Evolutionary conservation across 2,888 invertebrate species (phyloP).

Genomic region (Acanthococcus lagerstroemiae): DNA sequence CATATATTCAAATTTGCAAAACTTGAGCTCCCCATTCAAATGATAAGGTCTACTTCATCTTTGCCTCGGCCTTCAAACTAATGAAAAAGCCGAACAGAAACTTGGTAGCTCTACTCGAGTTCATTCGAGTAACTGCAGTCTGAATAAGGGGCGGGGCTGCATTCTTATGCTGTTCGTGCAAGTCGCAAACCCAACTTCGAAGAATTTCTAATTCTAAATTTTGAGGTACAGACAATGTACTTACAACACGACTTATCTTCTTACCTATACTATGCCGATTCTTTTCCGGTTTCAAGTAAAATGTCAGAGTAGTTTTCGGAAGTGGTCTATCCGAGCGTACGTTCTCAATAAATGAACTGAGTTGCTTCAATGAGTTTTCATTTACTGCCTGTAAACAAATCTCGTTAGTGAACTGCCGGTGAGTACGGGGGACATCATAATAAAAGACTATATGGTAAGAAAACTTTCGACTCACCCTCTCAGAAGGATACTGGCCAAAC

Average conservation of each 20-base stretch:
- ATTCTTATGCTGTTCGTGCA: too few species aligned
- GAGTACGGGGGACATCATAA: slow-evolving; percentile 1
- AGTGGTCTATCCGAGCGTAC: slow-evolving; percentile 56
- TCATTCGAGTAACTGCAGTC: too few species aligned
- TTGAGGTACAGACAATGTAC: neutral
- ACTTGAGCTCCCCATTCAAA: neutral
- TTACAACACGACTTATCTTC: neutral
- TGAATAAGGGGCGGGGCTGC: too few species aligned
- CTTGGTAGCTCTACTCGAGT: too few species aligned
- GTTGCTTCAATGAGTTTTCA: slow-evolving; percentile 77
- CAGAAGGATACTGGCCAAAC: slow-evolving; percentile 81
- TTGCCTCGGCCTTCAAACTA: too few species aligned
- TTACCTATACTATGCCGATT: slow-evolving; percentile 9
- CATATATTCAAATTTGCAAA: too few species aligned
- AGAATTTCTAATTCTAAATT: too few species aligned
- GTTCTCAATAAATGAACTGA: slow-evolving; percentile 74
- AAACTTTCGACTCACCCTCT: slow-evolving; percentile 75
- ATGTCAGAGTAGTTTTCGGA: slow-evolving; percentile 56
- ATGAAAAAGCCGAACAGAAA: too few species aligned
- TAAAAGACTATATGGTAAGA: neutral
- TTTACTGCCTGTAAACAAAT: slow-evolving; percentile 62
- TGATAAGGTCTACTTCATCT: neutral
- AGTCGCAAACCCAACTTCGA: too few species aligned
- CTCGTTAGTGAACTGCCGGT: too few species aligned
- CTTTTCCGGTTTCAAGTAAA: slow-evolving; percentile 60